Base-by-base conservation (phyloP, 2,797 vertebrate genomes). In the Kryptopterus vitreolus region DNA sequence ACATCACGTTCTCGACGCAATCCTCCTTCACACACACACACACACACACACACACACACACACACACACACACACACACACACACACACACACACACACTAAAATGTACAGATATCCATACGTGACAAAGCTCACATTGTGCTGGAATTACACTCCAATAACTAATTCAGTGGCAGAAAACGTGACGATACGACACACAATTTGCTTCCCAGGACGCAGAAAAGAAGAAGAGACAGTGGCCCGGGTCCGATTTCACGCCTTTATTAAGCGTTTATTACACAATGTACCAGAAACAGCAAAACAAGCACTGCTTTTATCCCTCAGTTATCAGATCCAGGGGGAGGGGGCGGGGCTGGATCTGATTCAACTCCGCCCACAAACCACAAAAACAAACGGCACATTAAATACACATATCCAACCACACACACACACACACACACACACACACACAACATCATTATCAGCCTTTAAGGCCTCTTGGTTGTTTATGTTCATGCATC, bases 31-130 rank as follows among this genome's bases (percentile, higher is more conserved):
- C 48, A 52, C 0, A 52, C 16, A 52, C 16, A 52, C 48, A 52
- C 48, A 52, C 38, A 38, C 38, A 43, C 38, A 43, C 38, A 43
- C 38, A 43, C 20, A 29, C 31, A n/a, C 50, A 52, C 52, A 53
- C 52, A 53, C 52, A 22, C 18, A 8, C 52, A 22, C 52, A 53
- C 52, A 53, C 52, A 22, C 52, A 53, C 38, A 43, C 4, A 43
- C 38, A 43, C 38, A 43, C 38, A 43, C 38, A 43, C 38, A 43
- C 38, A 43, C 38, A 43, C 38, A 43, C 38, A 43, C 38, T 43
- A n/a, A n/a, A n/a, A n/a, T n/a, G n/a, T 58, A 74, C 77, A 83
- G 85, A 82, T 84, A 81, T 84, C 84, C 26, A 61, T 16, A 61
- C 15, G 16, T 62, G 15, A 31, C 59, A 62, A 35, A 63, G 22